phyloP scores from a whole-genome alignment of 2,888 invertebrate species.

The Frankliniella fusca region DNA sequence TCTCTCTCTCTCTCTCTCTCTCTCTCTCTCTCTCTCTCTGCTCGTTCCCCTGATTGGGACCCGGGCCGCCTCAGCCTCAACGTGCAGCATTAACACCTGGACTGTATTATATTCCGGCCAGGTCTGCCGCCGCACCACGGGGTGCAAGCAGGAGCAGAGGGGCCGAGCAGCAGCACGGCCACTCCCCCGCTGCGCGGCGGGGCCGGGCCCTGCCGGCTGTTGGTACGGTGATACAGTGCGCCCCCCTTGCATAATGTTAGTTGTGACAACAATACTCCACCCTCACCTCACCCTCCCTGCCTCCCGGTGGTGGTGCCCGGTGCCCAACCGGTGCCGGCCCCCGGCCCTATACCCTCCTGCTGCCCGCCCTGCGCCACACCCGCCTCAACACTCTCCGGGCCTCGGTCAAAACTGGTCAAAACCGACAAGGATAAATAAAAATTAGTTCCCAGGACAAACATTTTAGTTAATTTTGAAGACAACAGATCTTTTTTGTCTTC shows the following conservation, averaged over 20 bases:
- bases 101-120: slow-evolving; percentile 5
- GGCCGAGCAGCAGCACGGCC: background rate
- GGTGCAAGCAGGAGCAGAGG: background rate
- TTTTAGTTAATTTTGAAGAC: too few species aligned
- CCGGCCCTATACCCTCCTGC: too few species aligned
- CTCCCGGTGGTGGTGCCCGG: background rate
- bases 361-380: too few species aligned
- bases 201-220: background rate
- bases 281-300: background rate
- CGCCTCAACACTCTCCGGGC: too few species aligned
- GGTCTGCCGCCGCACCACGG: background rate
- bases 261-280: slow-evolving; percentile 1
- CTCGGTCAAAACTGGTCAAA: too few species aligned
- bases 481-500: too few species aligned
- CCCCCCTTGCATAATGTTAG: background rate
- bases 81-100: slow-evolving; percentile 4
- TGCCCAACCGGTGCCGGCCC: too few species aligned
- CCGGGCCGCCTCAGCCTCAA: background rate
- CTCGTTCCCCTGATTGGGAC: background rate
- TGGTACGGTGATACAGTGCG: background rate
- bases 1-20: background rate
- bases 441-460: too few species aligned
- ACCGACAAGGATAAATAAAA: too few species aligned
- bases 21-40: background rate
- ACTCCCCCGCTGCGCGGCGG: background rate